Conservation (phyloP, 2,113 vertebrate genomes). For the Onychorhynchus coronatus region DNA sequence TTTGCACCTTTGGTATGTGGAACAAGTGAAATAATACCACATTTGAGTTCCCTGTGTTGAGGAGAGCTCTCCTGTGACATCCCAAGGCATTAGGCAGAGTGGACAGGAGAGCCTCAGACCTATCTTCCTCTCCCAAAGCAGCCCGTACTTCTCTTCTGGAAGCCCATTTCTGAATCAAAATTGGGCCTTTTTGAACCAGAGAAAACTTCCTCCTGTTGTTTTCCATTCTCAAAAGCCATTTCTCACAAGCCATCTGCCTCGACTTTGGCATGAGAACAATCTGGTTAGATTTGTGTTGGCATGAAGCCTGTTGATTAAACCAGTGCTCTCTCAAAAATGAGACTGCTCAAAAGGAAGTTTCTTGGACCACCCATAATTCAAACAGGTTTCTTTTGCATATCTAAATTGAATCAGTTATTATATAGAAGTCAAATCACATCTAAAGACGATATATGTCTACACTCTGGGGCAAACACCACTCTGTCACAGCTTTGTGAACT, state of each 20-base stretch:
- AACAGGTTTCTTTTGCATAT: background rate
- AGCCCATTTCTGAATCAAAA: background rate
- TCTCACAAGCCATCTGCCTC: conserved; percentile 8
- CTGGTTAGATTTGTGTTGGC: background rate
- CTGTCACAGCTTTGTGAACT: background rate
- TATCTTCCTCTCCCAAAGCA: background rate
- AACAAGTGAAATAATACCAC: background rate
- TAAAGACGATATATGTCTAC: background rate
- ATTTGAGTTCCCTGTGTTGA: background rate
- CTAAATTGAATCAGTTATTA: background rate
- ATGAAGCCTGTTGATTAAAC: background rate
- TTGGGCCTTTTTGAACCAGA: background rate
- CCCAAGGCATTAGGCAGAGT: background rate
- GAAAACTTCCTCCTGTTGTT: background rate
- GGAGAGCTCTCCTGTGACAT: background rate
- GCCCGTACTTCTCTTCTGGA: background rate
- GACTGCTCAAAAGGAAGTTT: background rate
- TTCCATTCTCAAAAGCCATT: background rate
- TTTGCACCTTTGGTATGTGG: background rate
- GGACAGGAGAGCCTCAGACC: background rate
- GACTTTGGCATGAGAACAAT: background rate
- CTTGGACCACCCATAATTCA: background rate
- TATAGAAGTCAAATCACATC: background rate
- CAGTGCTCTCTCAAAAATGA: background rate
- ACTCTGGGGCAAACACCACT: background rate